Conservation (phyloP, 2,888 invertebrate genomes). For the Chydorus sphaericus region DNA sequence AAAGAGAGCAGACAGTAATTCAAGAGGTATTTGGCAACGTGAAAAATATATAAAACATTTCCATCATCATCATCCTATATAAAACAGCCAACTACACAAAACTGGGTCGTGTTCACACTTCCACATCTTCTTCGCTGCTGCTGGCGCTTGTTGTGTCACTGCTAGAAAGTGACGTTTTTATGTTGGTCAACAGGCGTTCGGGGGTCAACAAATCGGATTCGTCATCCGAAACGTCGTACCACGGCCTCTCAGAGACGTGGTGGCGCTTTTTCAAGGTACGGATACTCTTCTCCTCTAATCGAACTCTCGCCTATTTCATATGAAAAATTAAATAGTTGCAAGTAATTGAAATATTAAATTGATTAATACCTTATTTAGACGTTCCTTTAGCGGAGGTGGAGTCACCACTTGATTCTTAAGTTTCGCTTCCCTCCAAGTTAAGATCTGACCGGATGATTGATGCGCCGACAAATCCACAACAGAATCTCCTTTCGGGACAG, state of each 20-base stretch:
- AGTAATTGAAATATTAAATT: too few relatives aligned
- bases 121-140: conserved; percentile 6
- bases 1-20: too few relatives aligned
- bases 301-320: background rate
- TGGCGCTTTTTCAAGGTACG: conserved; percentile 13
- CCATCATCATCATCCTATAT: too few relatives aligned
- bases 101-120: too few relatives aligned
- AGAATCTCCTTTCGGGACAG: background rate
- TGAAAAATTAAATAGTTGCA: background rate
- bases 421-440: conserved; percentile 13
- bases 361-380: conserved; percentile 2
- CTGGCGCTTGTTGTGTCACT: conserved; percentile 21
- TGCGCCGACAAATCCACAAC: background rate
- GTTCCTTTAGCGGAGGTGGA: conserved; percentile 5
- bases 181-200: conserved; percentile 19
- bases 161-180: conserved; percentile 17
- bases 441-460: conserved; percentile 11
- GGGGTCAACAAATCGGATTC: conserved; percentile 23
- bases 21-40: conserved; percentile 5
- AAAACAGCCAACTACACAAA: too few relatives aligned
- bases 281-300: conserved; percentile 9
- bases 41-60: background rate
- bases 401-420: conserved; percentile 11
- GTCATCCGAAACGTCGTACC: conserved; percentile 26
- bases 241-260: conserved; percentile 18